A percentile compares a stretch with the other conserved stretches of the same genome.
Conservation (phyloP, 2,888 invertebrate species). For the Oasisia sp. region DNA sequence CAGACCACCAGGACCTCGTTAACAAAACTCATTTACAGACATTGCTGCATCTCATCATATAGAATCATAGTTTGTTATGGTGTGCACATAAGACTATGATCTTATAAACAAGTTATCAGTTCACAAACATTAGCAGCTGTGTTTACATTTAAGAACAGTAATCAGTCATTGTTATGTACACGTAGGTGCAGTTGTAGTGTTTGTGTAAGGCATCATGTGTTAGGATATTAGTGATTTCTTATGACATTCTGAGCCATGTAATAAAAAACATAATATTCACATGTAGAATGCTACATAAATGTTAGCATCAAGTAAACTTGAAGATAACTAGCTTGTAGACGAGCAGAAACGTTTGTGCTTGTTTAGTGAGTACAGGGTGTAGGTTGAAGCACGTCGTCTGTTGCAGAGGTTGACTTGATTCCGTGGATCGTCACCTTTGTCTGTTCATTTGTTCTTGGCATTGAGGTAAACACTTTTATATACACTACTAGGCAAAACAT, state of each 20-base stretch:
- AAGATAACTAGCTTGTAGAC: neutral
- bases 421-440: conserved; percentile 26
- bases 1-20: neutral
- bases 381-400: neutral
- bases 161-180: neutral
- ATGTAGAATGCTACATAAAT: neutral
- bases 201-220: neutral
- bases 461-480: conserved; percentile 20
- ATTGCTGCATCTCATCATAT: neutral
- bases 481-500: neutral
- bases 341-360: neutral
- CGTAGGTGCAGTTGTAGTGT: neutral
- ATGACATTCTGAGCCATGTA: neutral
- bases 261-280: neutral
- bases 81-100: neutral
- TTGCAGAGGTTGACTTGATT: conserved; percentile 28
- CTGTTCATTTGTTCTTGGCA: conserved; percentile 24
- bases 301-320: neutral
- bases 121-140: neutral
- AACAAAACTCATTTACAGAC: neutral
- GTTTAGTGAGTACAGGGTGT: neutral
- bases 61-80: neutral
- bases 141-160: neutral
- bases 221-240: neutral
- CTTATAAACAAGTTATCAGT: neutral